Base-by-base conservation (phyloP, 2,113 vertebrate genomes). In the Elachura formosa region DNA sequence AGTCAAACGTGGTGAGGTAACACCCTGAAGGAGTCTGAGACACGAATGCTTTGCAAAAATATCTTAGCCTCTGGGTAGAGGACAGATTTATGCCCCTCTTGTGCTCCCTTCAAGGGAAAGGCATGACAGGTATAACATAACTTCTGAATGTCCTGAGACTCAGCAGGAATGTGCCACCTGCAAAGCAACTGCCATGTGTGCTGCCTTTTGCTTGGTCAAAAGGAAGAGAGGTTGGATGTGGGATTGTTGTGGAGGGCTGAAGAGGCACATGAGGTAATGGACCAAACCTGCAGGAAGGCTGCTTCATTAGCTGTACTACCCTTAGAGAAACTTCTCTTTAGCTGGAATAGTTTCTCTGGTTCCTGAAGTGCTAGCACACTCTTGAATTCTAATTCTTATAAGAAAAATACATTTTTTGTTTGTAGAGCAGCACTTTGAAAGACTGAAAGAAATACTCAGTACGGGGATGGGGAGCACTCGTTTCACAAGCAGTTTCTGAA, bases 151-250 rank as follows among this genome's bases (percentile, higher is more conserved):
- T 41, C 33, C 23, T 14, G 55, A 28, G 29, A 19, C 31, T 28
- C 24, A 34, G 11, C 8, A 51, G 0, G 1, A 34, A n/a, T 25
- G 20, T 52, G 46, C 25, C 46, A 1, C 22, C 22, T 77, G n/a
- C 55, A 40, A 3, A 71, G 26, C 12, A n/a, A 2, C 21, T n/a
- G 21, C 62, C 33, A 0, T 2, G 0, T 17, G 46, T 18, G 23
- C 61, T 69, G 71, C 48, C 55, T 78, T 91, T 34, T 56, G 33
- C 17, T 49, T 25, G 56, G 46, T 26, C 36, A 4, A 38, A 49
- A 78, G 56, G 43, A 19, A 13, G 36, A 43, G 55, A 21, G 6
- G 9, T 6, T 71, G 38, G 38, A 4, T 18, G 20, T n/a, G 19
- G 48, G 21, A 21, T 52, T 64, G 61, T 46, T 71, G 61, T 48